Evolutionary conservation across 2,113 vertebrate genomes (phyloP).

Genomic region (Rhea pennata): DNA sequence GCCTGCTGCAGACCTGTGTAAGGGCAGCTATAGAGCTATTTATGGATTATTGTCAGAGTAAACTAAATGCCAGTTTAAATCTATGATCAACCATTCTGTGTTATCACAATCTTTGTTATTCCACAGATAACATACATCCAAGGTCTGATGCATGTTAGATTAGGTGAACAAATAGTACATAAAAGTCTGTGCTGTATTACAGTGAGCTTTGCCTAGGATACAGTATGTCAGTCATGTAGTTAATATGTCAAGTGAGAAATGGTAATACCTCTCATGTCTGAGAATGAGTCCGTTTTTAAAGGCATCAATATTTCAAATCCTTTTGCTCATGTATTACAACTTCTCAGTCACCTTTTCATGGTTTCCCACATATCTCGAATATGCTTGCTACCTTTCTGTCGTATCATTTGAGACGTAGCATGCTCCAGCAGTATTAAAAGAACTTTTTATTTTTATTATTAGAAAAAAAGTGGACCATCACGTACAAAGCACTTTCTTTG

Average conservation of each 20-base stretch:
- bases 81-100: slow-evolving; percentile 71
- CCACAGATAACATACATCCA: slow-evolving; percentile 57
- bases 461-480: slow-evolving; percentile 46
- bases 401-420: slow-evolving; percentile 47
- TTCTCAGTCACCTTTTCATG: slow-evolving; percentile 76
- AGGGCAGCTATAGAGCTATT: slow-evolving; percentile 64
- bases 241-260: slow-evolving; percentile 73
- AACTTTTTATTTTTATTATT: slow-evolving; percentile 72
- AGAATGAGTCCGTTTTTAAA: slow-evolving; percentile 75
- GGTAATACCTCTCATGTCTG: slow-evolving; percentile 63
- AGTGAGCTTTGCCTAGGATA: slow-evolving; percentile 67
- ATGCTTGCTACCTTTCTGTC: slow-evolving; percentile 46
- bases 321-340: slow-evolving; percentile 74
- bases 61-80: slow-evolving; percentile 79
- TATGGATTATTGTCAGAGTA: slow-evolving; percentile 69
- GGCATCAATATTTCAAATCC: slow-evolving; percentile 76
- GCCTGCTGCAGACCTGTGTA: not conserved
- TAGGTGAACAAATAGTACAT: slow-evolving; percentile 71
- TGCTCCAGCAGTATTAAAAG: slow-evolving; percentile 61
- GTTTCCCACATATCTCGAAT: slow-evolving; percentile 66
- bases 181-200: slow-evolving; percentile 63
- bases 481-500: slow-evolving; percentile 29
- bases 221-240: slow-evolving; percentile 60
- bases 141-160: slow-evolving; percentile 74
- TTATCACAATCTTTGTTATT: slow-evolving; percentile 72